Evolutionary conservation across 2,888 invertebrate genomes (phyloP).

Genomic region (Pteria penguin): DNA sequence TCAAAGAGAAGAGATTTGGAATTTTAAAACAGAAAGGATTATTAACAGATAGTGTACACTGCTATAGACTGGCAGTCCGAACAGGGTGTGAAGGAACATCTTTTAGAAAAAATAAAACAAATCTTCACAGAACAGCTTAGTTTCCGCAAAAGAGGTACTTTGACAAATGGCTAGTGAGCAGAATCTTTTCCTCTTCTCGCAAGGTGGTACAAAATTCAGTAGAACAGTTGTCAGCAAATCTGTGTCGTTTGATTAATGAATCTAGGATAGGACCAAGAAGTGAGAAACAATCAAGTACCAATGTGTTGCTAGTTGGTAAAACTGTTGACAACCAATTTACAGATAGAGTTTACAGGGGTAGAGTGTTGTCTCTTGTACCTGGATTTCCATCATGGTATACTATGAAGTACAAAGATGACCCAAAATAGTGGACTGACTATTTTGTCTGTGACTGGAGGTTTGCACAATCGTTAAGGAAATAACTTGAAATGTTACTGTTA

Average conservation of each 20-base stretch:
- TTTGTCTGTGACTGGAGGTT: no score
- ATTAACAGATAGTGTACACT: background rate
- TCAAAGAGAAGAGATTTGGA: no score
- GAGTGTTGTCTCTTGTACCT: constrained; percentile 21
- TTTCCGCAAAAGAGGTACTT: background rate
- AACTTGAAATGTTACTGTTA: no score
- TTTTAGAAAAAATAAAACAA: no score
- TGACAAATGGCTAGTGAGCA: background rate
- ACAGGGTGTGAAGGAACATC: constrained; percentile 34
- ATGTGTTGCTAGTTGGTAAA: constrained; percentile 8
- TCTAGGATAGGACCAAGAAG: background rate
- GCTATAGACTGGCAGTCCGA: constrained; percentile 2
- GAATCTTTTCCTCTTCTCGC: background rate
- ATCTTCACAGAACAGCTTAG: constrained; percentile 1
- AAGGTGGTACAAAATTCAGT: background rate
- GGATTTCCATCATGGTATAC: constrained; percentile 21
- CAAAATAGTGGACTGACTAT: no score
- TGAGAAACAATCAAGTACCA: background rate
- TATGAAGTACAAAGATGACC: constrained; percentile 10
- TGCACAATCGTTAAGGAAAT: no score
- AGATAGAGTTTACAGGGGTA: constrained; percentile 9
- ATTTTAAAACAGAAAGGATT: constrained; percentile 1
- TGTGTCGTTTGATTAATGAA: background rate
- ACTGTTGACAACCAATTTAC: background rate
- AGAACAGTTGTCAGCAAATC: background rate